Evolutionary conservation across 2,888 invertebrate genomes (phyloP), one percentile per base, ranked within the genome.

Genomic region (Osmoderma eremita): DNA sequence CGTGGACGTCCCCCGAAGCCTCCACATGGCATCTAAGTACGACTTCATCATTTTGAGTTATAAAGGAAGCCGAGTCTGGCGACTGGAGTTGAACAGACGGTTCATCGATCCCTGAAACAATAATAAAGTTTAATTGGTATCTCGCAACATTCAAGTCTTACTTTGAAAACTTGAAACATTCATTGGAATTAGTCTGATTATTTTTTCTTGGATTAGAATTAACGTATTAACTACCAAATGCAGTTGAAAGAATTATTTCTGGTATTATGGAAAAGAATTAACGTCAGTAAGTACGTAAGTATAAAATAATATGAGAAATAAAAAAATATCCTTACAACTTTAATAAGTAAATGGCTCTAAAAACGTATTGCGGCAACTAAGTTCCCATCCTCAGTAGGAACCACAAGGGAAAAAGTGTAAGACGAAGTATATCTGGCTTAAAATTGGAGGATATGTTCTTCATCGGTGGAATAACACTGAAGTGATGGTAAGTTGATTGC

Each of bases 11-110:
- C 18, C 88, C 88, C 69, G 88, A 87, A 63, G 90, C 90, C 68
- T 89, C 87, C 70, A 87, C 86, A 75, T 87, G 86, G 80, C 91
- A 91, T 72, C 87, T 84, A 58, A 91, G 83, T 62, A 86, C 84
- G 70, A 90, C 83, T 76, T 84, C 87, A 76, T 76, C 82, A 70
- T 83, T 85, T 68, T 78, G 82, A 72, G 78, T 80, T 66, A 86
- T 82, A 72, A 80, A 81, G n/a, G 83, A 81, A n/a, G 82, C 77
- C 49, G 82, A 81, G 75, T 85, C 85, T n/a, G 88, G 87, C 65
- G 84, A 82, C 75, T 86, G 85, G 65, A 88, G 81, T 74, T 86
- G 85, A 38, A 89, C 88, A 56, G 78, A 76, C 50, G 82, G 86
- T 68, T 87, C 86, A 68, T 85, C 87, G 71, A 89, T 86, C 88